phyloP scores from a whole-genome alignment of 2,797 vertebrate species.

The Aratinga solstitialis region DNA sequence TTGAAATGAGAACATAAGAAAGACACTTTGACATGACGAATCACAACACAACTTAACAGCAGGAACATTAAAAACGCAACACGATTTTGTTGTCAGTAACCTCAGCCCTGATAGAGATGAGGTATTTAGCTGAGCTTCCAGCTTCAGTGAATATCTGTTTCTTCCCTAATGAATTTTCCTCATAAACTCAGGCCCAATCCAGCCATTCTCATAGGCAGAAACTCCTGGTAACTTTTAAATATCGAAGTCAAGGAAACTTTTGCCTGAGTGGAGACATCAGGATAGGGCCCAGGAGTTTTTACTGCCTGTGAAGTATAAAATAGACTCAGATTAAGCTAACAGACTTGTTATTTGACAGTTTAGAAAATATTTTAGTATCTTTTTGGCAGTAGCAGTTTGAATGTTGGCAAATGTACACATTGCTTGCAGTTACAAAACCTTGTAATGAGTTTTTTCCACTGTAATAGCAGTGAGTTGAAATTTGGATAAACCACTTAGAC shows the following conservation, averaged over 20 bases:
- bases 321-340: conserved; percentile 79
- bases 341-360: conserved; percentile 84
- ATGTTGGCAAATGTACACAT: conserved; percentile 79
- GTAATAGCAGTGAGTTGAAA: conserved; percentile 80
- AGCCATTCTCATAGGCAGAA: fast-evolving
- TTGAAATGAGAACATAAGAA: not conserved
- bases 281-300: conserved; percentile 59
- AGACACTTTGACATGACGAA: conserved; percentile 37
- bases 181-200: not conserved
- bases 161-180: not conserved
- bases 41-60: conserved; percentile 2
- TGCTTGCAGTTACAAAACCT: conserved; percentile 78
- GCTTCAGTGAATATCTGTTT: not conserved
- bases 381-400: conserved; percentile 80
- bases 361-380: conserved; percentile 83
- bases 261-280: not conserved
- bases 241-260: not conserved
- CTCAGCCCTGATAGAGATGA: not conserved
- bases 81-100: not conserved
- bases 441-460: conserved; percentile 81
- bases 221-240: not conserved
- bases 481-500: conserved; percentile 84
- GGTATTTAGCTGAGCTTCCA: not conserved
- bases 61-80: not conserved
- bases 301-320: conserved; percentile 72